Base-by-base conservation (phyloP, 92 coral and sea anemone genomes). In the Pocillopora meandrina region DNA sequence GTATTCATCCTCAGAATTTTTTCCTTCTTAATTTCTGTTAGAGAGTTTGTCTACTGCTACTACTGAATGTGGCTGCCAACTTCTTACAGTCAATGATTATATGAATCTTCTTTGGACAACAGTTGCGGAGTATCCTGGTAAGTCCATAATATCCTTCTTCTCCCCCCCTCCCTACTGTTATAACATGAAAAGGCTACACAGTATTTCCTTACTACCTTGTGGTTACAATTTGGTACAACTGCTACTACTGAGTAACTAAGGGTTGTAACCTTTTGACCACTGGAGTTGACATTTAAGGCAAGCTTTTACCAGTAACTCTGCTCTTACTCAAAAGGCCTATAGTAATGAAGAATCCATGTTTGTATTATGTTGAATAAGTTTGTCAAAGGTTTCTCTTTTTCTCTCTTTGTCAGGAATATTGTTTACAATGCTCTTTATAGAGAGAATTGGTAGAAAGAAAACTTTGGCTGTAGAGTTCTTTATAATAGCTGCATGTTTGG, bases 81-180 rank as follows among this genome's bases (percentile, higher is more conserved):
- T 91, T 1, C 87, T 91, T 35, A 70, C 87, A 8, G 16, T 78
- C 49, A 59, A 73, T 23, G 98, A 94, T 76, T 91, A 94, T 73
- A 59, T 80, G 11, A 91, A 84, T 65, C 88, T 91, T 80, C 78
- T 94, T 84, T 94, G 95, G 95, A 87, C 95, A 42, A 87, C 98
- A 55, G 63, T 87, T 16, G 92, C 95, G 1, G 98, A 94, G 66
- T 94, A 91, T 59, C 98, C 98, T 60, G 98, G 98, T 84, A 47
- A 59, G 52, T 19, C 16, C 55, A 14, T 33, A 26, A 75, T 61
- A 17, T 56, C 72, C 31, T 34, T 87, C 2, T 23, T 1, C 23
- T 71, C 26, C n/a, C 70, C 55, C 42, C 65, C 49, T 42, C 52
- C 8, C 52, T 42, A 42, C 52, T 42, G 52, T 42, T 42, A 7